Evolutionary conservation across 2,888 invertebrate genomes (phyloP).

Genomic region (Caenorhabditis macrosperma): DNA sequence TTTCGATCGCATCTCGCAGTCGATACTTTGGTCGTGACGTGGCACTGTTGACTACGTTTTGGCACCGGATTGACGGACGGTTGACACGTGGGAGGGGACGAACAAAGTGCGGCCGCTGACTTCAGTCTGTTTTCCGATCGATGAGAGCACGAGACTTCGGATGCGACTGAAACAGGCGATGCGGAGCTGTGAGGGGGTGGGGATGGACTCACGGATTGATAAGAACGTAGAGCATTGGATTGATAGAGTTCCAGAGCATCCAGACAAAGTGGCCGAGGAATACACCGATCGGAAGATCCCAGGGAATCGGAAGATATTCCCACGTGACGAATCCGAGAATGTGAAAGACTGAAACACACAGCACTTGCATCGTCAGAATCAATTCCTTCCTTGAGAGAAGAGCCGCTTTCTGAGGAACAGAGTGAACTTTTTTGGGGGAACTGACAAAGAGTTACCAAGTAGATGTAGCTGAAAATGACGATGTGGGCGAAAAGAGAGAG

Average conservation of each 20-base stretch:
- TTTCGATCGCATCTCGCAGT: neutral
- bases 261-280: conserved; percentile 67
- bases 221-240: conserved; percentile 59
- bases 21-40: conserved; percentile 4
- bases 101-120: conserved; percentile 35
- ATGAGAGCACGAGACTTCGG: conserved; percentile 40
- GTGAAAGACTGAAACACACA: conserved; percentile 60
- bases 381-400: conserved; percentile 61
- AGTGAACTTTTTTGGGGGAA: neutral
- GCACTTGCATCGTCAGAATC: conserved; percentile 62
- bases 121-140: conserved; percentile 45
- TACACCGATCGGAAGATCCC: conserved; percentile 59
- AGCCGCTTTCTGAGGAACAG: conserved; percentile 58
- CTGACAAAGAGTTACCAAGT: conserved; percentile 36
- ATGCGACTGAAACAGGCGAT: conserved; percentile 54
- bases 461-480: conserved; percentile 59
- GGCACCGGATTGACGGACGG: conserved; percentile 36
- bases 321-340: conserved; percentile 63
- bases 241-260: conserved; percentile 69
- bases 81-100: conserved; percentile 39
- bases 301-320: conserved; percentile 65
- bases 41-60: conserved; percentile 20
- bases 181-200: no score
- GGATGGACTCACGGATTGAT: conserved; percentile 67
- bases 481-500: conserved; percentile 56